These are phyloP conservation scores for Cheilosia impressa DNA, from an alignment of 2,888 invertebrate genomes.

Conservation along the genomic window DNA sequence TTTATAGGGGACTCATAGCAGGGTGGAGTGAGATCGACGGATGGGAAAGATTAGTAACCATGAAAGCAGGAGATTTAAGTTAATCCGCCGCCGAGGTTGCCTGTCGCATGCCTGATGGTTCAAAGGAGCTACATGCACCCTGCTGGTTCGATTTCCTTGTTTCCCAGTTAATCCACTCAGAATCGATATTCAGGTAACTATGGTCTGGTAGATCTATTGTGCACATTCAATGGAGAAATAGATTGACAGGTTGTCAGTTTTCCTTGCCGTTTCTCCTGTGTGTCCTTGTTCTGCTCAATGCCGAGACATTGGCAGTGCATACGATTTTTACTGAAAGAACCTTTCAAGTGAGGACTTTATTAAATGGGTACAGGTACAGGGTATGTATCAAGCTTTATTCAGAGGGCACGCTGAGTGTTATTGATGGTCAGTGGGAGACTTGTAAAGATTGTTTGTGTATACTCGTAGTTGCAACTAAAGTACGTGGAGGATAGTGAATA, in stretches of 20 bases:
- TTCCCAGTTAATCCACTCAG: conserved; percentile 51
- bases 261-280: conserved; percentile 7
- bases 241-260: conserved; percentile 66
- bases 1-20: conserved; percentile 10
- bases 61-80: conserved; percentile 53
- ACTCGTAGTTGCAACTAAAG: too few species aligned
- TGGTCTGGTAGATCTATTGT: conserved; percentile 8
- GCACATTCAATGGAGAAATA: conserved; percentile 50
- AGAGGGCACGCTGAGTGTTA: too few species aligned
- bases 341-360: conserved; percentile 28
- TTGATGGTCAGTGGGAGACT: too few species aligned
- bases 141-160: conserved; percentile 38
- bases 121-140: background rate
- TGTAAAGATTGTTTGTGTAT: too few species aligned
- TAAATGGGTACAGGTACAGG: background rate
- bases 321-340: conserved; percentile 30
- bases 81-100: conserved; percentile 30
- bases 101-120: background rate
- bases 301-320: conserved; percentile 32
- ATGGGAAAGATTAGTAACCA: conserved; percentile 55
- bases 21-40: conserved; percentile 6
- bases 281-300: conserved; percentile 28
- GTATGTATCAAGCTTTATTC: too few species aligned
- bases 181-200: conserved; percentile 52
- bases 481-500: too few species aligned